Base-by-base conservation (phyloP, 2,888 invertebrate species). In the Myopa testacea region DNA sequence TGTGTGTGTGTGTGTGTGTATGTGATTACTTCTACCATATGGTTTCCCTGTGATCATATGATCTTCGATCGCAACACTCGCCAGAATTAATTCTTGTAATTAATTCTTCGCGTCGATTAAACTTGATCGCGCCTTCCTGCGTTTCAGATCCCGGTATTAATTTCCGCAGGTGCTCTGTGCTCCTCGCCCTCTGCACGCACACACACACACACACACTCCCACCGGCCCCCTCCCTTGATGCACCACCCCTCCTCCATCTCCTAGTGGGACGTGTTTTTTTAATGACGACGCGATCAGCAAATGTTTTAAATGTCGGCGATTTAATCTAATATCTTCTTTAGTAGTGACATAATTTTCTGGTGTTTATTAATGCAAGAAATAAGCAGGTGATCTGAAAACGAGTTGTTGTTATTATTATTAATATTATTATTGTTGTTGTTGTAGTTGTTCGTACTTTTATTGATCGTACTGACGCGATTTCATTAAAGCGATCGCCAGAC, bases 131-230 rank as follows among this genome's bases (percentile, higher is more conserved):
- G 40, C 37, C 67, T 67, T 67, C 38, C n/a, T 60, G n/a, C 4
- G 19, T n/a, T 45, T 72, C n/a, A n/a, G 12, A n/a, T 38, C 7
- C n/a, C 14, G 12, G 40, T 26, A 60, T 72, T 40, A 40, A 45
- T n/a, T 72, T 72, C 40, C 62, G 40, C 72, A 72, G 72, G 60
- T 60, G 72, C 58, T 58, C 34, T 58, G 16, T 10, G 38, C n/a
- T 34, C 72, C 4, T 38, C 34, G 14, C n/a, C 5, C 14, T 38
- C 26, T 26, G 26, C 26, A 26, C 26, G 2, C 26, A 26, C 26
- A 26, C 26, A 26, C 26, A 26, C 26, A 26, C 26, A 26, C 26
- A 26, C 26, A 26, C 26, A 26, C 26, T 1, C 26, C 1, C 26
- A 26, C 26, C 26, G 26, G 26, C 26, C 26, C 26, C 26, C 26